Evolutionary conservation across 1,140 invertebrate genomes (phyloP).

Genomic region (Euura lappo): DNA sequence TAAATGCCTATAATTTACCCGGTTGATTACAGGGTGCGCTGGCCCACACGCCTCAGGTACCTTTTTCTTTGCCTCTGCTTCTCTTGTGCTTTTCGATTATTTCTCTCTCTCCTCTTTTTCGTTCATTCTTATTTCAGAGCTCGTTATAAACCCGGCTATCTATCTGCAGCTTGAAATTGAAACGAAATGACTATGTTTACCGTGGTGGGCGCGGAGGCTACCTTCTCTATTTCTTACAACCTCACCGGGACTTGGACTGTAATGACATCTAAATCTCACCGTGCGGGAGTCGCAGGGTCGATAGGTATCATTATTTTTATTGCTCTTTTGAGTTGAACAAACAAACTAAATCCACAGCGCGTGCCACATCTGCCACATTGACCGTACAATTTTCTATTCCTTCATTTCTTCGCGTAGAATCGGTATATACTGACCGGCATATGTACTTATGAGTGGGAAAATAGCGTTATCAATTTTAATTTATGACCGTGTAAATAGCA

Average conservation of each 20-base stretch:
- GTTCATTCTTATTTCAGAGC: conserved; percentile 19
- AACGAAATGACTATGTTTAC: conserved; percentile 32
- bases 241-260: conserved; percentile 16
- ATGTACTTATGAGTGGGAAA: too few relatives aligned
- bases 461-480: too few relatives aligned
- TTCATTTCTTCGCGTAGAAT: neutral
- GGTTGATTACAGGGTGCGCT: conserved; percentile 53
- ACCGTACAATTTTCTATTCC: neutral
- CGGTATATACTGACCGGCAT: neutral
- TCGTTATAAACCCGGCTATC: conserved; percentile 36
- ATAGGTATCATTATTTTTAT: conserved; percentile 36
- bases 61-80: conserved; percentile 16
- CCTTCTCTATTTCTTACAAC: neutral
- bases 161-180: conserved; percentile 45
- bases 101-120: conserved; percentile 22
- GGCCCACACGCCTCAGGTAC: conserved; percentile 22
- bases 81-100: conserved; percentile 25
- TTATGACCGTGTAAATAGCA: too few relatives aligned
- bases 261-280: conserved; percentile 43
- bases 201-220: neutral
- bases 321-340: conserved; percentile 40
- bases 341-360: conserved; percentile 35
- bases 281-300: conserved; percentile 24
- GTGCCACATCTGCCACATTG: neutral
- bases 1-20: conserved; percentile 60